Evolutionary conservation across 2,888 invertebrate species (phyloP), one percentile per base, ranked within the genome.

Genomic region (Mimachlamys varia): DNA sequence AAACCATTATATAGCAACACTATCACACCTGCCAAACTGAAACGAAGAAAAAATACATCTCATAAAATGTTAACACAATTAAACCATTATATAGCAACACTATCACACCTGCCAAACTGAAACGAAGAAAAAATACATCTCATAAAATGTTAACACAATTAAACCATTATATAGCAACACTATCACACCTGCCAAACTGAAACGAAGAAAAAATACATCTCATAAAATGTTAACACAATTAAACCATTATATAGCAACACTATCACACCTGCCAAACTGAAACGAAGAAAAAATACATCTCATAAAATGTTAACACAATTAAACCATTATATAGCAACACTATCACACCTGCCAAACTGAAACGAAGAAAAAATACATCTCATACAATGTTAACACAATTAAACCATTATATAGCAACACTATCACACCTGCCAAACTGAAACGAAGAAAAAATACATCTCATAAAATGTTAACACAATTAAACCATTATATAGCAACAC

Each of bases 1-100:
- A 44, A 44, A 44, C 44, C 44, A 44, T 44, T 89, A 33, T 89
- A 87, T 19, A n/a, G n/a, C 89, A 97, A 93, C 27, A 97, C 92
- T 97, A 98, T 98, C 19, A 98, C 98, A 93, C 98, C 97, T 19
- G 98, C 98, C 0, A 98, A 98, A 0, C 98, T 96, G 96, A 92
- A 95, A 93, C 0, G 90, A 55, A 92, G 37, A 5, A 7, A 44
- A 44, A 44, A 44, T 44, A 44, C 3, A 44, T 44, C 7, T 44
- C 7, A 44, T 44, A 44, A 3, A 44, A 44, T 44, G 44, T 44
- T 44, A 5, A 44, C 44, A 44, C 7, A 7, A 44, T 44, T 44
- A 44, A 44, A 44, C 44, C 44, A 44, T 44, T 89, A 33, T 89
- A 87, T 19, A n/a, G n/a, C 89, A 97, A 93, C 27, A 97, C 92